phyloP scores from a whole-genome alignment of 2,113 vertebrate genomes.

The Charina bottae region DNA sequence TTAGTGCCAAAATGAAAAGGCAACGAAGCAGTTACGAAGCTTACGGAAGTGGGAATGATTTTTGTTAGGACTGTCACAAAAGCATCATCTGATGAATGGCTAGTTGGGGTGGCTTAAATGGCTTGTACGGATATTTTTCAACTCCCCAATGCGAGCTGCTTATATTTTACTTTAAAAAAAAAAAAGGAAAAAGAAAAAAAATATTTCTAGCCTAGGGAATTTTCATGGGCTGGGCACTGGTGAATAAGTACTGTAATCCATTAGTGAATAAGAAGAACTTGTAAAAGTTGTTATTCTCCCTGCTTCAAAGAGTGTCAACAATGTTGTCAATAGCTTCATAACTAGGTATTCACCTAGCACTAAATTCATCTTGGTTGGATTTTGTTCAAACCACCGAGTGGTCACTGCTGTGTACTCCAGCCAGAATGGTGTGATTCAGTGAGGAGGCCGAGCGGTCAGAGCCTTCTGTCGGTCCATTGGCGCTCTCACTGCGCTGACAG shows the following conservation, averaged over 20 bases:
- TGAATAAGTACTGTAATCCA: slow-evolving; percentile 62
- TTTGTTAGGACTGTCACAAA: slow-evolving; percentile 71
- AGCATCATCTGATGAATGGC: slow-evolving; percentile 53
- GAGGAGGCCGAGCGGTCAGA: slow-evolving; percentile 95
- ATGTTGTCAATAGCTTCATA: fast-evolving
- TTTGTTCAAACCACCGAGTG: slow-evolving; percentile 90
- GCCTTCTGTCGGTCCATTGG: slow-evolving; percentile 87
- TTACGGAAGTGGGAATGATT: slow-evolving; percentile 70
- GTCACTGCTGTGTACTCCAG: slow-evolving; percentile 87
- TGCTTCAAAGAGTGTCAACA: neutral
- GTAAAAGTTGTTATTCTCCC: slow-evolving; percentile 57
- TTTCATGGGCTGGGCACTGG: neutral
- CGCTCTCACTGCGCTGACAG: slow-evolving; percentile 89
- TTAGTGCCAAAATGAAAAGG: slow-evolving; percentile 76
- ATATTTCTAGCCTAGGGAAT: slow-evolving; percentile 34
- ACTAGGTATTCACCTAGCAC: neutral
- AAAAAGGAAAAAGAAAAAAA: slow-evolving; percentile 15
- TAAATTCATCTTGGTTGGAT: fast-evolving
- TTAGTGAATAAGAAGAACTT: slow-evolving; percentile 76
- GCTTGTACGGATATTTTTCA: slow-evolving; percentile 37
- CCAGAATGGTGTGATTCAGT: slow-evolving; percentile 92
- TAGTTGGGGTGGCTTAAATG: slow-evolving; percentile 52
- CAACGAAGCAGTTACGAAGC: slow-evolving; percentile 71
- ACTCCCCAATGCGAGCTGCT: slow-evolving; percentile 32
- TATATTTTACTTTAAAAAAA: slow-evolving; percentile 53